A percentile compares a stretch with the other conserved stretches of the same genome.
These are phyloP conservation scores for Danio choprae DNA, from an alignment of 2,797 vertebrate species.

Conservation along the genomic window DNA sequence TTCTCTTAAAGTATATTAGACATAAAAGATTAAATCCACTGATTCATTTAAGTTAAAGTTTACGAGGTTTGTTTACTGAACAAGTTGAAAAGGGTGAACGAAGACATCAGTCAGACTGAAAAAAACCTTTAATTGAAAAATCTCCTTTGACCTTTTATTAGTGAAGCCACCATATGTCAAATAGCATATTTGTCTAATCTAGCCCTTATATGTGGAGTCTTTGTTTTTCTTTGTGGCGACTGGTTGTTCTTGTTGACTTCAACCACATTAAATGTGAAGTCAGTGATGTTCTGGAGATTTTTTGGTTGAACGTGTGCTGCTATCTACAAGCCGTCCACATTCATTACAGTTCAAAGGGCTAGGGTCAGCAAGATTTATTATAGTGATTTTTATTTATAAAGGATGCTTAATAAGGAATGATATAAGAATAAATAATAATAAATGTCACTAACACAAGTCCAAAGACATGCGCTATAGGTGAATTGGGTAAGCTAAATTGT, in stretches of 20 bases:
- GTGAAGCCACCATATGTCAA: neutral
- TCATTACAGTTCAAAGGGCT: constrained; percentile 1
- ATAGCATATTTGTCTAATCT: constrained; percentile 7
- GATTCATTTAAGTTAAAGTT: constrained; percentile 12
- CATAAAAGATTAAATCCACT: constrained; percentile 3
- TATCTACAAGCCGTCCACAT: neutral
- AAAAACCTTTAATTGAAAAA: constrained; percentile 20
- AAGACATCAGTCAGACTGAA: constrained; percentile 5
- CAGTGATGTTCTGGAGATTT: constrained; percentile 37
- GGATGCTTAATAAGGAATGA: neutral
- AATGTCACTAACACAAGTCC: no score
- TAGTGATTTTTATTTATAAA: no score
- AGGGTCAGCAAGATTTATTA: neutral
- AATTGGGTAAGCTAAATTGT: no score
- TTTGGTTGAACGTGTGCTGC: constrained; percentile 11
- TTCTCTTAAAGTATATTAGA: neutral
- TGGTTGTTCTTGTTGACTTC: constrained; percentile 17
- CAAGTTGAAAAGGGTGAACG: constrained; percentile 4
- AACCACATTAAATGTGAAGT: constrained; percentile 24
- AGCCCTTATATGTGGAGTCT: neutral
- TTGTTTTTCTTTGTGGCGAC: constrained; percentile 21
- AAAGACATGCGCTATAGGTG: no score
- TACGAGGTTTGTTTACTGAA: neutral
- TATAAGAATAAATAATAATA: no score
- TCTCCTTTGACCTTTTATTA: constrained; percentile 11